Conservation (phyloP, 1,140 invertebrate species). For the Epicauta chinensis region DNA sequence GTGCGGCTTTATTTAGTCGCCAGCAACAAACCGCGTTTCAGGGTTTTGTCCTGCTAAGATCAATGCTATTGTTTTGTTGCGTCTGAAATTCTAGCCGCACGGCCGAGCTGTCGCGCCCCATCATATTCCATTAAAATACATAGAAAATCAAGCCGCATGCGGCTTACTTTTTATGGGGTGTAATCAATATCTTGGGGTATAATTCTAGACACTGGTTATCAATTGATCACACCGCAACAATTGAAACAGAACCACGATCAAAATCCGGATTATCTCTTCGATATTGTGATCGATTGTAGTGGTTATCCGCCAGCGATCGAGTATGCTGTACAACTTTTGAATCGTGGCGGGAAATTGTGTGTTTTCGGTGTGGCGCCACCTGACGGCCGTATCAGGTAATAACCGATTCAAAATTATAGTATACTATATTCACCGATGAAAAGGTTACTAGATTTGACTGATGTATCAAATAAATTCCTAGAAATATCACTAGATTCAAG, state of each 20-base stretch:
- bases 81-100: too few relatives aligned
- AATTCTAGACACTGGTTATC: slow-evolving; percentile 32
- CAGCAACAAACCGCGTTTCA: too few relatives aligned
- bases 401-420: too few relatives aligned
- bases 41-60: too few relatives aligned
- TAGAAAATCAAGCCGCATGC: too few relatives aligned
- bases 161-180: not conserved
- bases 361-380: slow-evolving; percentile 53
- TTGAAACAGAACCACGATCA: slow-evolving; percentile 43
- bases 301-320: slow-evolving; percentile 54
- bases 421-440: too few relatives aligned
- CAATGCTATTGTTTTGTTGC: too few relatives aligned
- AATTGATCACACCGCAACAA: slow-evolving; percentile 49
- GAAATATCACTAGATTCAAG: too few relatives aligned
- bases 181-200: not conserved
- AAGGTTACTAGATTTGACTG: too few relatives aligned
- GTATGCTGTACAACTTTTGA: slow-evolving; percentile 44
- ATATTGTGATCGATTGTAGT: slow-evolving; percentile 62
- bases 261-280: slow-evolving; percentile 43
- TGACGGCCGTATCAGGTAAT: slow-evolving; percentile 41
- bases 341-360: slow-evolving; percentile 48
- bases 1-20: too few relatives aligned
- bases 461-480: slow-evolving; percentile 16
- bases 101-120: too few relatives aligned
- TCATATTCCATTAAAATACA: too few relatives aligned